Evolutionary conservation across 2,797 vertebrate genomes (phyloP).

Genomic region (Enteromius trimaculatus): DNA sequence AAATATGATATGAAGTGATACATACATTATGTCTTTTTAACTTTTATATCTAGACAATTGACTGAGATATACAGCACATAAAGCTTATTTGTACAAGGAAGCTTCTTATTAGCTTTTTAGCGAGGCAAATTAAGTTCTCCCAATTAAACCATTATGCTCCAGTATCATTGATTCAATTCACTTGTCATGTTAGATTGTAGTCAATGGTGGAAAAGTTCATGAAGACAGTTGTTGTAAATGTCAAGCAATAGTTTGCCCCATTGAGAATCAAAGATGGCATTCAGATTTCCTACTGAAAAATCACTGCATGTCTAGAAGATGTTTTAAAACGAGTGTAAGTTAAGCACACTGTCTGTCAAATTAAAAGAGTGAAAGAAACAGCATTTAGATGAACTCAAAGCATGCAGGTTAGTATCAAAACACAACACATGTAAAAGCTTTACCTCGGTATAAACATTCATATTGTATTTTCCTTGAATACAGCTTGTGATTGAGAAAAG

Average conservation of each 20-base stretch:
- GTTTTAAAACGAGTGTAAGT: neutral
- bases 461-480: slow-evolving; percentile 44
- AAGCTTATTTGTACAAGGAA: slow-evolving; percentile 22
- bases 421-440: slow-evolving; percentile 63
- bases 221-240: slow-evolving; percentile 8
- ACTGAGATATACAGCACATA: slow-evolving; percentile 1
- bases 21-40: neutral
- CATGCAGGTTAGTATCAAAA: slow-evolving; percentile 80
- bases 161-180: slow-evolving; percentile 23
- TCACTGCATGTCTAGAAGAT: slow-evolving; percentile 27
- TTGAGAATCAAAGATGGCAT: neutral
- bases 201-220: slow-evolving; percentile 13
- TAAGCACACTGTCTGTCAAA: neutral
- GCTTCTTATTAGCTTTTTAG: slow-evolving; percentile 3
- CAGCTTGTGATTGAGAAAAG: slow-evolving; percentile 64
- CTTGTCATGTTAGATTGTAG: neutral
- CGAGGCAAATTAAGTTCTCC: neutral
- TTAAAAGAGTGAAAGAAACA: slow-evolving; percentile 50
- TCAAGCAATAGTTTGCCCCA: neutral
- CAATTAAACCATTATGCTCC: slow-evolving; percentile 19
- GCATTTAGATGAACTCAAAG: slow-evolving; percentile 31
- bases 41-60: neutral
- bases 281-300: neutral
- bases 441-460: slow-evolving; percentile 43
- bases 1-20: neutral